Evolutionary conservation across 30 jellyfish, hydroid and myxozoan species (phyloP).

Genomic region (Hydractinia symbiolongicarpus): DNA sequence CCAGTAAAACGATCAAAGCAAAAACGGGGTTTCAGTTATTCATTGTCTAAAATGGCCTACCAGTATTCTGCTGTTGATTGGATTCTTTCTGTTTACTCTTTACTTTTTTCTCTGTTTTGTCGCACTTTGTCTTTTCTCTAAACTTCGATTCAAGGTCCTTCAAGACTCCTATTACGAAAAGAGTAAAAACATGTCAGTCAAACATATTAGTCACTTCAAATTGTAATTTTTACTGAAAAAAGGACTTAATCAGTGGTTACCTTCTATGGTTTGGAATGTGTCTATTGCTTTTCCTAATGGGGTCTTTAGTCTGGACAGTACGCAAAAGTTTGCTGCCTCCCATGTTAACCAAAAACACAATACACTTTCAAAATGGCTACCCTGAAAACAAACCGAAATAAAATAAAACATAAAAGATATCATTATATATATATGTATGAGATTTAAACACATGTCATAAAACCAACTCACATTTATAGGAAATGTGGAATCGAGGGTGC

Average conservation of each 20-base stretch:
- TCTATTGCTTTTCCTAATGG: constrained; percentile 97
- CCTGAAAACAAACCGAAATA: constrained; percentile 32
- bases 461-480: constrained; percentile 68
- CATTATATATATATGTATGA: neutral
- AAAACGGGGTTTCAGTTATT: no score
- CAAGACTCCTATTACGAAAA: constrained; percentile 35
- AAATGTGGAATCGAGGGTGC: constrained; percentile 43
- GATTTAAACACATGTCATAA: neutral
- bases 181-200: neutral
- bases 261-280: constrained; percentile 91
- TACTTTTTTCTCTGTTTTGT: neutral
- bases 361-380: constrained; percentile 43
- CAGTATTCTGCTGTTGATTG: neutral
- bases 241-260: constrained; percentile 25
- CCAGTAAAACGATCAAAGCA: no score
- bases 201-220: neutral
- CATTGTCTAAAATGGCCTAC: neutral
- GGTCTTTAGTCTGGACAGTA: constrained; percentile 77
- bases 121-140: constrained; percentile 17
- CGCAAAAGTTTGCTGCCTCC: constrained; percentile 92
- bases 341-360: constrained; percentile 93
- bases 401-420: neutral
- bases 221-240: neutral
- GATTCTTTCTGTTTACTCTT: constrained; percentile 12
- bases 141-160: constrained; percentile 53